Base-by-base conservation (phyloP, 2,888 invertebrate species). In the Xylota sylvarum region DNA sequence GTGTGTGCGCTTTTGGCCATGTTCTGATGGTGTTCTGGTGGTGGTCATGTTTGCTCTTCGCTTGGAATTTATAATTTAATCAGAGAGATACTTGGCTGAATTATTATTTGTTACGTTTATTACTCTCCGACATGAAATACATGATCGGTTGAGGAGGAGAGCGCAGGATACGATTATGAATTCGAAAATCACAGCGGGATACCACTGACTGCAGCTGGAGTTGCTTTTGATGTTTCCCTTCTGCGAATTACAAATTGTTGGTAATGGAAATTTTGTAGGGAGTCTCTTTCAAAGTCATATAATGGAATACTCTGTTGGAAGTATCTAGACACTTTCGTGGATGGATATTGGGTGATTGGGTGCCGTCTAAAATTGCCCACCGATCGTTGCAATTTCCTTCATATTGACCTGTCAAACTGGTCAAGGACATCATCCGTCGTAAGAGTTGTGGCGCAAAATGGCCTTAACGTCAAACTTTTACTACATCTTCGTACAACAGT, bases 41-140 rank as follows among this genome's bases (percentile, higher is more conserved):
- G 56, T 72, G 76, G 81, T 81, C 80, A 85, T 85, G 80, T 85
- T 80, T 80, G 80, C 65, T 81, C 60, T 85, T 80, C 64, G 35
- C 55, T 76, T 43, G 80, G 80, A 85, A 85, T 85, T 80, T 85
- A 85, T 85, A 85, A 85, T 85, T 85, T 70, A 85, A 85, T 85
- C 84, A 80, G 58, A 64, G 67, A 35, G 40, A 70, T 64, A 74
- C 69, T 74, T 30, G 58, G 43, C 48, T 72, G 58, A 77, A 72
- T 65, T 83, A 83, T 83, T 78, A 77, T 78, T 78, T 67, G 67
- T 43, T 65, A 37, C 37, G 70, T 70, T 85, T 81, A 76, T 85
- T 70, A 46, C 70, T 37, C 56, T 37, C 30, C 17, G 69, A 50
- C 78, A 83, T 78, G 83, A 67, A 23, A 76, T 43, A 60, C 60